Evolutionary conservation across 2,888 invertebrate genomes (phyloP), one percentile per base, ranked within the genome.

Genomic region (Parnassius smintheus): DNA sequence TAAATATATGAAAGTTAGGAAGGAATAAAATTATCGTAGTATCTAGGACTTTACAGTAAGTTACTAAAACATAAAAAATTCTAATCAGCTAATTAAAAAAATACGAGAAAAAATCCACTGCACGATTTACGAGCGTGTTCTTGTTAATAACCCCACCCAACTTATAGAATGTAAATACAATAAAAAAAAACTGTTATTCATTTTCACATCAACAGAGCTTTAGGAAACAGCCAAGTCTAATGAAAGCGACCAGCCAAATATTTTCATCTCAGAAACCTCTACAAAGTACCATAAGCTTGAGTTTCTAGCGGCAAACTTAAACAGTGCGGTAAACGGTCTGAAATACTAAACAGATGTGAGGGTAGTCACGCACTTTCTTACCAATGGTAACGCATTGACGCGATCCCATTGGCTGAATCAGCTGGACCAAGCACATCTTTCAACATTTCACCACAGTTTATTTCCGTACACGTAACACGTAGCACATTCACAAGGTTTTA

Each of bases 141-240:
- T 46, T 72, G 80, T 80, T 78, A 80, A 73, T 75, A 67, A 74
- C 73, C 76, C 70, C 75, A 71, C 69, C 77, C 76, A 68, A 68
- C 71, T 73, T 71, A 71, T 18, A 13, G 12, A 46, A 46, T 46
- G n/a, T n/a, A 25, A 42, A 60, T 13, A 61, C 22, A 61, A 46
- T 12, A 13, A 44, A 51, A 58, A 51, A 13, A 55, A 35, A 50
- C n/a, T 67, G 63, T 70, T 74, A 70, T 70, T 72, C 71, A 70
- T 62, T 63, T 72, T 73, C 80, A 85, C 82, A 83, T 75, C 74
- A 78, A 77, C 25, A 78, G 81, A 85, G 84, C 82, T 76, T 76
- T 76, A 53, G 41, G 76, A 78, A 83, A 83, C 88, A 88, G 86
- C 87, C 87, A 86, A 83, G 75, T 82, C 85, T 88, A 86, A 78